A percentile compares a stretch with the other conserved stretches of the same genome.
These are phyloP conservation scores for Polymixis lichenea DNA, from an alignment of 2,888 invertebrate species.

Conservation along the genomic window DNA sequence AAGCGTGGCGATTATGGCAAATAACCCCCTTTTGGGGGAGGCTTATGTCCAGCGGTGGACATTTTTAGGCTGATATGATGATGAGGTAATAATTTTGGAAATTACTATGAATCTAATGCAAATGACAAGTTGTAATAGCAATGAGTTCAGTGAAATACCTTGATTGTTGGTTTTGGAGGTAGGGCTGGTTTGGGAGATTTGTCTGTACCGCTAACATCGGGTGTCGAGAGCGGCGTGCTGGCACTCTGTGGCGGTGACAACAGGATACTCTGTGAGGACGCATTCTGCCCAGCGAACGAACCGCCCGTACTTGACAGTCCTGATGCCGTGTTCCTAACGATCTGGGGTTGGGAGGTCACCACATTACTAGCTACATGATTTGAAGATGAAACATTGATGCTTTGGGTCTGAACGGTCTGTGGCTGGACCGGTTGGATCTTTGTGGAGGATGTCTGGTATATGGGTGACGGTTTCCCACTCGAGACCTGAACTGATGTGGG, in stretches of 20 bases:
- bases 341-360: constrained; percentile 88
- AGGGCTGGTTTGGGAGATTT: constrained; percentile 93
- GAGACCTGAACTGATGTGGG: constrained; percentile 93
- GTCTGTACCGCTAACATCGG: constrained; percentile 88
- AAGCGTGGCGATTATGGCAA: no score
- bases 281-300: constrained; percentile 82
- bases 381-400: constrained; percentile 78
- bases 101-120: not conserved
- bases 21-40: no score
- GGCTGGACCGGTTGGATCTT: constrained; percentile 95
- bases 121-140: constrained; percentile 8
- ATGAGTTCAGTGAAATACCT: constrained; percentile 75
- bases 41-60: no score
- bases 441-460: constrained; percentile 95
- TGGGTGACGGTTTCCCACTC: constrained; percentile 93
- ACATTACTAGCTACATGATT: constrained; percentile 88
- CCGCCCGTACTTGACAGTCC: constrained; percentile 88
- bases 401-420: constrained; percentile 91
- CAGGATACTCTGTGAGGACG: constrained; percentile 85
- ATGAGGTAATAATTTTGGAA: no score
- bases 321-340: constrained; percentile 88
- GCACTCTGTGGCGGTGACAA: constrained; percentile 91
- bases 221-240: constrained; percentile 91
- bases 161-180: constrained; percentile 95
- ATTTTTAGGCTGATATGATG: no score